These are phyloP conservation scores for Laothoe populi DNA, from an alignment of 2,888 invertebrate species.

Conservation along the genomic window DNA sequence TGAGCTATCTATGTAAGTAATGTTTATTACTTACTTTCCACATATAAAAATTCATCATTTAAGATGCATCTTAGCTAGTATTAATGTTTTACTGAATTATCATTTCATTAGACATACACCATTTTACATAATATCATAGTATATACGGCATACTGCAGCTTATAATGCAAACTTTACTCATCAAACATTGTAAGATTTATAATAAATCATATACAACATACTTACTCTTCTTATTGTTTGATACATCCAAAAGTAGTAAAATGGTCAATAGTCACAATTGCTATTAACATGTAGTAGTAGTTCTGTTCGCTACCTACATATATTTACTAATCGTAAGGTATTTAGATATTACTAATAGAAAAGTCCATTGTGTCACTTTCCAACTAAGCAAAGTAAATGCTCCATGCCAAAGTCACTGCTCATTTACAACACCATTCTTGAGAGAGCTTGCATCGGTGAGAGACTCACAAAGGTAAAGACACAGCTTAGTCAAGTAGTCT, in stretches of 20 bases:
- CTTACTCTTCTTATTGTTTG: neutral
- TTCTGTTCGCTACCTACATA: constrained; percentile 4
- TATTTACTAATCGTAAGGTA: constrained; percentile 51
- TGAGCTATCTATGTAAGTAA: constrained; percentile 62
- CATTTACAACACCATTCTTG: constrained; percentile 46
- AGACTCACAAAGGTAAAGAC: constrained; percentile 50
- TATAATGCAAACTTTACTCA: neutral
- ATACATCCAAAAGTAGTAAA: neutral
- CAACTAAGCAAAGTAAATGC: constrained; percentile 57
- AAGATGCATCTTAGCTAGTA: constrained; percentile 1
- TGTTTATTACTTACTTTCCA: constrained; percentile 30
- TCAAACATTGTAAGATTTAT: constrained; percentile 3
- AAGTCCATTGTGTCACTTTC: constrained; percentile 54
- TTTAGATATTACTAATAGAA: constrained; percentile 38
- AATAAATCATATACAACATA: constrained; percentile 6
- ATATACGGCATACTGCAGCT: neutral
- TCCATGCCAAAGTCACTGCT: constrained; percentile 49
- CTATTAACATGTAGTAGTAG: neutral
- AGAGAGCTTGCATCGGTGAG: constrained; percentile 57
- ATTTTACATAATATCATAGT: neutral
- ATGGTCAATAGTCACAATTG: neutral
- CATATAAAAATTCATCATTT: constrained; percentile 2
- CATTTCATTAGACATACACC: neutral
- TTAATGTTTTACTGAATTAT: neutral
- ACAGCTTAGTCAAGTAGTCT: constrained; percentile 64